Conservation (phyloP, 2,113 vertebrate species). For the Verasper variegatus region DNA sequence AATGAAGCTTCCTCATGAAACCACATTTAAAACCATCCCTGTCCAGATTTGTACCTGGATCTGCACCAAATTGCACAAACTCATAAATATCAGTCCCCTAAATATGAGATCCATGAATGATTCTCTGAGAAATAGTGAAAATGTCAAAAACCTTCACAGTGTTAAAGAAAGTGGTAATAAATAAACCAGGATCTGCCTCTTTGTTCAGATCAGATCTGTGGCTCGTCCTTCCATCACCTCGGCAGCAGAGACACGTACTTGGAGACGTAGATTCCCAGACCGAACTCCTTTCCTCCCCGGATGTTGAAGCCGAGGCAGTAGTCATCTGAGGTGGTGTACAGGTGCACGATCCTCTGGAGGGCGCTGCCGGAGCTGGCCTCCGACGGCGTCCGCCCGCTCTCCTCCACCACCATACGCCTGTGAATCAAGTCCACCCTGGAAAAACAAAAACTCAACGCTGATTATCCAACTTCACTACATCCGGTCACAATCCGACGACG, state of each 20-base stretch:
- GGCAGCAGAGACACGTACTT: slow-evolving; percentile 79
- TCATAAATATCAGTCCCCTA: too few relatives aligned
- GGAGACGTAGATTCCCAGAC: slow-evolving; percentile 95
- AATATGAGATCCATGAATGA: too few relatives aligned
- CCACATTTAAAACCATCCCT: too few relatives aligned
- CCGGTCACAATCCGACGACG: background rate
- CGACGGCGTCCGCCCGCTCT: slow-evolving; percentile 82
- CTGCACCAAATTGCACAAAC: too few relatives aligned
- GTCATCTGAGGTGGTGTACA: slow-evolving; percentile 94
- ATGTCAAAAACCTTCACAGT: too few relatives aligned
- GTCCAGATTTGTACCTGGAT: too few relatives aligned
- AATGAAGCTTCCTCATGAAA: too few relatives aligned
- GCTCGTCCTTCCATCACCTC: too few relatives aligned
- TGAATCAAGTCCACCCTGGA: slow-evolving; percentile 93
- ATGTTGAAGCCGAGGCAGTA: slow-evolving; percentile 97
- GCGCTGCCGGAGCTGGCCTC: slow-evolving; percentile 85
- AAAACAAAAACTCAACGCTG: background rate
- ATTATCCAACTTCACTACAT: background rate
- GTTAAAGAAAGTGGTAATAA: too few relatives aligned
- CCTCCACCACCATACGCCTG: slow-evolving; percentile 90
- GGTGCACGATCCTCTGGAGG: slow-evolving; percentile 87
- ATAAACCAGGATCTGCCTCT: too few relatives aligned
- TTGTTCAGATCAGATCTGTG: too few relatives aligned
- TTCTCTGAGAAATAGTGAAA: too few relatives aligned
- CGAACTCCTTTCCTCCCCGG: slow-evolving; percentile 92